phyloP scores from a whole-genome alignment of 2,113 vertebrate genomes.

The Vireo altiloquus region DNA sequence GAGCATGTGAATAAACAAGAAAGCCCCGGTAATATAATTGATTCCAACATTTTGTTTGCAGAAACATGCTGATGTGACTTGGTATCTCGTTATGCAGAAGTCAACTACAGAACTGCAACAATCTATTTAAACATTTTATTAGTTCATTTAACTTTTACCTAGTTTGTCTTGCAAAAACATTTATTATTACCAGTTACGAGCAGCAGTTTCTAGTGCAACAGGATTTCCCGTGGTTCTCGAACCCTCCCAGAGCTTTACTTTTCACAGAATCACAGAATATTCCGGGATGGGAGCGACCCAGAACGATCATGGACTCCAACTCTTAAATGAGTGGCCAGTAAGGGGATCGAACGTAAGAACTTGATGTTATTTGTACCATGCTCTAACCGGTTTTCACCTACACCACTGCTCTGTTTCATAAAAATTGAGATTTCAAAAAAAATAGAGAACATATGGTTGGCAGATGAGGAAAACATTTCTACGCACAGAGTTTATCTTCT shows the following conservation, averaged over 20 bases:
- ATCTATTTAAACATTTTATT: neutral
- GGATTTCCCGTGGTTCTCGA: neutral
- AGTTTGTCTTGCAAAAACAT: neutral
- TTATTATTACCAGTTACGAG: neutral
- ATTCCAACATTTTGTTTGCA: neutral
- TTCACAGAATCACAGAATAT: too few species aligned
- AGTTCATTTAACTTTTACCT: neutral
- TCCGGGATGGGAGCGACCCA: neutral
- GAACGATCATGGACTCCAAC: accelerated
- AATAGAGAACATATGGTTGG: neutral
- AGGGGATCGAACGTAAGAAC: accelerated
- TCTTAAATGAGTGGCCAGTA: neutral
- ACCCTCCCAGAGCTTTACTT: neutral
- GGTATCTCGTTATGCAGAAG: neutral
- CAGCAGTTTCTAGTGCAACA: neutral
- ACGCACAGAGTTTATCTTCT: accelerated
- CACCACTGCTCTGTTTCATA: neutral
- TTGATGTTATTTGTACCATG: neutral
- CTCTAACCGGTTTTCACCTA: neutral
- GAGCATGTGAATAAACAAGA: neutral
- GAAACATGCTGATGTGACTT: neutral
- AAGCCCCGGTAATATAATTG: neutral
- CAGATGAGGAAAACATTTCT: neutral
- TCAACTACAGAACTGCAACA: neutral
- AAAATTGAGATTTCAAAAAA: accelerated